Evolutionary conservation across 2,888 invertebrate species (phyloP).

Genomic region (Lissonota sp.): DNA sequence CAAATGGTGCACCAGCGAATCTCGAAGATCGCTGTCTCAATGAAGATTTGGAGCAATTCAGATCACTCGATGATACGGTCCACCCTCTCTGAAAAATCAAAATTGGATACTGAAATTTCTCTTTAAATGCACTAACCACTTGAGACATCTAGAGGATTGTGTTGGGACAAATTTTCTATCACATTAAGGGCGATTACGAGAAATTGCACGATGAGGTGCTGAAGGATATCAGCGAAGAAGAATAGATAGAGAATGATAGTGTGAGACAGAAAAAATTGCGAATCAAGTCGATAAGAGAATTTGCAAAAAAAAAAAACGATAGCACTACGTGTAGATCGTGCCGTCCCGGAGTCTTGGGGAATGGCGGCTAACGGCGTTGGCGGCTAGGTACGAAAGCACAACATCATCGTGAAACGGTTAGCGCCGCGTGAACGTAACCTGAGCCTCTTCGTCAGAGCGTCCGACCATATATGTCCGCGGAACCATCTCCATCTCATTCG

Average conservation of each 20-base stretch:
- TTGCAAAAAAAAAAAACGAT: conserved; percentile 5
- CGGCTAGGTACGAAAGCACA: conserved; percentile 57
- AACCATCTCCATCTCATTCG: conserved; percentile 75
- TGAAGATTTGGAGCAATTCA: conserved; percentile 35
- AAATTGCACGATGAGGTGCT: too few species aligned
- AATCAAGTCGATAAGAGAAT: conserved; percentile 37
- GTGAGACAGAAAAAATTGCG: conserved; percentile 1
- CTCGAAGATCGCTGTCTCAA: conserved; percentile 62
- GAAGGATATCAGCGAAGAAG: conserved; percentile 14
- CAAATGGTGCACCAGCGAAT: conserved; percentile 58
- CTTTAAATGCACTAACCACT: too few species aligned
- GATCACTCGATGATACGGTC: conserved; percentile 16
- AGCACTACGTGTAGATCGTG: conserved; percentile 25
- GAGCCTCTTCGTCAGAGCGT: conserved; percentile 81
- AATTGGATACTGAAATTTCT: not conserved
- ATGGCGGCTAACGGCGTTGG: conserved; percentile 35
- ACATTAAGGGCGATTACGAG: too few species aligned
- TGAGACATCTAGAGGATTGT: too few species aligned
- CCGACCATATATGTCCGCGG: conserved; percentile 83
- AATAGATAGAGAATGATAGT: conserved; percentile 36
- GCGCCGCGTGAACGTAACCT: conserved; percentile 81
- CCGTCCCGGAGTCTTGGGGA: conserved; percentile 36
- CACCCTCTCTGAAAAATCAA: not conserved
- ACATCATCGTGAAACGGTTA: conserved; percentile 78
- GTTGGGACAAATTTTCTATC: too few species aligned